A percentile compares a stretch with the other conserved stretches of the same genome.
Evolutionary conservation across 2,888 invertebrate species (phyloP).

Genomic region (Drosophila paranaensis): DNA sequence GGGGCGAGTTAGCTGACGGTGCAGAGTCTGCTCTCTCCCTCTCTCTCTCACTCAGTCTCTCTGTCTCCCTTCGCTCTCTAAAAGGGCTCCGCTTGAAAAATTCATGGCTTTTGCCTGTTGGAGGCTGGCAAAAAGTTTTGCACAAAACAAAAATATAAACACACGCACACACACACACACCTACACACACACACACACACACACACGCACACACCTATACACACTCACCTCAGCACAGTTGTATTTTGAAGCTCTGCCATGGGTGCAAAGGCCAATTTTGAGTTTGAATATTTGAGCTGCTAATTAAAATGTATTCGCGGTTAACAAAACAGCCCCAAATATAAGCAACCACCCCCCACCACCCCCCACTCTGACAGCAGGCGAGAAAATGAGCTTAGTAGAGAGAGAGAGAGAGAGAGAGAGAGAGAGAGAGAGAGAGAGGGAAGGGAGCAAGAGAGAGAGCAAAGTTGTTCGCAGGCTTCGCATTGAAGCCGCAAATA

Average conservation of each 20-base stretch:
- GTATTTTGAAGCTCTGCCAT: conserved; percentile 28
- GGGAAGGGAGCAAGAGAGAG: not conserved
- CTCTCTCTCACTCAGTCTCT: not conserved
- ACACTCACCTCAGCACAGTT: conserved; percentile 14
- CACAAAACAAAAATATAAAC: conserved; percentile 30
- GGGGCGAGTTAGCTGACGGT: conserved; percentile 3
- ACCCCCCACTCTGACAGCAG: not conserved
- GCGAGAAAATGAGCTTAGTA: conserved; percentile 45
- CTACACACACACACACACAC: conserved; percentile 6
- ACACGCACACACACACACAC: not conserved
- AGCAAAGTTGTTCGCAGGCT: conserved; percentile 35
- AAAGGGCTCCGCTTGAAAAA: conserved; percentile 58
- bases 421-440: not conserved
- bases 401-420: not conserved
- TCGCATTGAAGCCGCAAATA: conserved; percentile 63
- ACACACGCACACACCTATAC: not conserved
- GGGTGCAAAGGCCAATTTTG: conserved; percentile 72
- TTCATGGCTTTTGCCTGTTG: conserved; percentile 55
- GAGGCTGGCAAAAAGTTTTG: conserved; percentile 47
- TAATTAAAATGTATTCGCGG: conserved; percentile 80
- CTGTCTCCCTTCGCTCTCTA: not conserved
- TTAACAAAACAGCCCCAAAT: conserved; percentile 57
- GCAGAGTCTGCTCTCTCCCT: not conserved
- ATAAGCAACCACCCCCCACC: not conserved
- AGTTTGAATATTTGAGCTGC: conserved; percentile 79